Conservation (phyloP, 1,140 invertebrate species). For the Nephila pilipes region DNA sequence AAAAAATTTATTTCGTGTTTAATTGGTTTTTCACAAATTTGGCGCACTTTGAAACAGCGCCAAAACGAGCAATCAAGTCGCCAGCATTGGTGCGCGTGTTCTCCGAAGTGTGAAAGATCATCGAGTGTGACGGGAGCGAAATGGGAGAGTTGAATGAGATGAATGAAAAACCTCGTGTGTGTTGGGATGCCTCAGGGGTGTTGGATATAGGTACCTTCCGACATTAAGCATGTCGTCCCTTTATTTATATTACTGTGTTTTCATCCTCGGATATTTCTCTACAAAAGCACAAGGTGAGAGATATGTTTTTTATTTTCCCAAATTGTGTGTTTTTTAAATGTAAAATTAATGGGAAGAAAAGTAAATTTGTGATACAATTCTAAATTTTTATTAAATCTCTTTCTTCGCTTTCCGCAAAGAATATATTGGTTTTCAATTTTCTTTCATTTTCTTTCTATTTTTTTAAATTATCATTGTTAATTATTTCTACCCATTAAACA, state of each 20-base stretch:
- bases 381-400: neutral
- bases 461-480: neutral
- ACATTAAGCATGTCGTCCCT: neutral
- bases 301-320: neutral
- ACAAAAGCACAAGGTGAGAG: neutral
- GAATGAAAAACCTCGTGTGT: slow-evolving; percentile 14
- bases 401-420: neutral
- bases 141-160: slow-evolving; percentile 16
- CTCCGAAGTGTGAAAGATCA: slow-evolving; percentile 17
- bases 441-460: neutral
- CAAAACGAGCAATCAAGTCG: neutral
- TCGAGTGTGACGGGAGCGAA: neutral
- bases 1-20: too few species aligned
- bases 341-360: neutral
- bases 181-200: slow-evolving; percentile 15
- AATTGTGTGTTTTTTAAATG: neutral
- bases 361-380: too few species aligned
- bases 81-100: neutral
- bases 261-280: neutral
- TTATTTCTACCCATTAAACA: too few species aligned
- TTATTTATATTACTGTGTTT: neutral
- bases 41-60: neutral
- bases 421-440: neutral
- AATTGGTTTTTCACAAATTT: neutral
- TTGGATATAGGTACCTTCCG: neutral